Percentiles rank a stretch among this genome's conserved stretches.
phyloP scores from a whole-genome alignment of 1,140 invertebrate species.

The Pristionchus pacificus region DNA sequence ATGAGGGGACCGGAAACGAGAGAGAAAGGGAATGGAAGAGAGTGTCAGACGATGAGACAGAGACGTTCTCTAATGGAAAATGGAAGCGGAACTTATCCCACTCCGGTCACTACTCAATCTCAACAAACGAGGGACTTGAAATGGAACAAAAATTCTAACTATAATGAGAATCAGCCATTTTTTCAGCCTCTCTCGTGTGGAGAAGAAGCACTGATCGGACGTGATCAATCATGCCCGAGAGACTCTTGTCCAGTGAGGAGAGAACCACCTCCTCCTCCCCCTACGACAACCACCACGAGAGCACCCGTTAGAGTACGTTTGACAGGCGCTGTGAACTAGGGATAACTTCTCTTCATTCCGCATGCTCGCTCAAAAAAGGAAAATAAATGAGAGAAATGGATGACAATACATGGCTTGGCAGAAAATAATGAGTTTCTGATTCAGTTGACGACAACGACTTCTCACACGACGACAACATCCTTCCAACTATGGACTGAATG shows the following conservation, averaged over 20 bases:
- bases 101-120: too few relatives aligned
- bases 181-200: constrained; percentile 48
- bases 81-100: too few relatives aligned
- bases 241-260: constrained; percentile 44
- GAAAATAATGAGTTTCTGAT: too few relatives aligned
- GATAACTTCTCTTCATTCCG: too few relatives aligned
- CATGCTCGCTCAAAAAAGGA: too few relatives aligned
- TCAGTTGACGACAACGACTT: background rate
- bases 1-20: background rate
- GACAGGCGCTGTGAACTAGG: too few relatives aligned
- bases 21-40: background rate
- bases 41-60: background rate
- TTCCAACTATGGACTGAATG: constrained; percentile 16
- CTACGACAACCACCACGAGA: constrained; percentile 23
- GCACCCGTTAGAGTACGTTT: background rate
- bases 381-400: background rate
- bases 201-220: constrained; percentile 37
- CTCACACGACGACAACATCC: background rate
- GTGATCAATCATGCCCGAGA: constrained; percentile 46
- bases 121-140: too few relatives aligned
- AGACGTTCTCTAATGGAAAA: background rate
- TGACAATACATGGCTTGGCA: too few relatives aligned
- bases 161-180: background rate
- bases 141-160: background rate
- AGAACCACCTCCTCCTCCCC: constrained; percentile 13